These are phyloP conservation scores for Oceanodroma leucorhoa DNA, from an alignment of 2,797 vertebrate genomes.

Conservation along the genomic window DNA sequence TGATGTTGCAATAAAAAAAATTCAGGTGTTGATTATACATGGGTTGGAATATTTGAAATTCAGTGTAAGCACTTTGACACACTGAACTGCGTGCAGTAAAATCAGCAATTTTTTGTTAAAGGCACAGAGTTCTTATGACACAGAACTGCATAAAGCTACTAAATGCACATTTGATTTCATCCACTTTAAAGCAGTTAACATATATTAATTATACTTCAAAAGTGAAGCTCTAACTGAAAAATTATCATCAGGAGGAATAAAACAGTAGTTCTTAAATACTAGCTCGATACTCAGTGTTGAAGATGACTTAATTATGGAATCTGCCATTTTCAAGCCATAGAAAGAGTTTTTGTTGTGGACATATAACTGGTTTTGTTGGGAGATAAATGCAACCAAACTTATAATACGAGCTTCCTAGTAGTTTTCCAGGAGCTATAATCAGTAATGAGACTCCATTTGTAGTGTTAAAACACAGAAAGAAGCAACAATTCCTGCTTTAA, in stretches of 20 bases:
- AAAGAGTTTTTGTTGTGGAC: not conserved
- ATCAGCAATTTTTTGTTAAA: not conserved
- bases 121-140: not conserved
- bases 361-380: not conserved
- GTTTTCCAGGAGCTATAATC: not conserved
- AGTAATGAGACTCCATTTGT: not conserved
- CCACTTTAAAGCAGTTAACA: slow-evolving; percentile 6
- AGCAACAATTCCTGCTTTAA: not conserved
- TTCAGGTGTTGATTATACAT: not conserved
- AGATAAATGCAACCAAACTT: not conserved
- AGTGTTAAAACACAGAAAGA: not conserved
- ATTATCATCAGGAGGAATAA: slow-evolving; percentile 5
- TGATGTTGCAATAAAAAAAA: not conserved
- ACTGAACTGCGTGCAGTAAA: not conserved
- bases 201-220: slow-evolving; percentile 29
- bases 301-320: not conserved
- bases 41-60: not conserved
- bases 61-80: not conserved
- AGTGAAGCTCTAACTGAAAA: not conserved
- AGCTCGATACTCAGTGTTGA: not conserved
- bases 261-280: slow-evolving; percentile 13
- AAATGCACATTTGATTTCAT: slow-evolving; percentile 26
- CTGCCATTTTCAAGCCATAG: not conserved
- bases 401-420: not conserved
- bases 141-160: not conserved